Percentiles rank a stretch among this genome's conserved stretches.
Evolutionary conservation across 1,140 invertebrate species (phyloP).

Genomic region (Cecropterus lyciades): DNA sequence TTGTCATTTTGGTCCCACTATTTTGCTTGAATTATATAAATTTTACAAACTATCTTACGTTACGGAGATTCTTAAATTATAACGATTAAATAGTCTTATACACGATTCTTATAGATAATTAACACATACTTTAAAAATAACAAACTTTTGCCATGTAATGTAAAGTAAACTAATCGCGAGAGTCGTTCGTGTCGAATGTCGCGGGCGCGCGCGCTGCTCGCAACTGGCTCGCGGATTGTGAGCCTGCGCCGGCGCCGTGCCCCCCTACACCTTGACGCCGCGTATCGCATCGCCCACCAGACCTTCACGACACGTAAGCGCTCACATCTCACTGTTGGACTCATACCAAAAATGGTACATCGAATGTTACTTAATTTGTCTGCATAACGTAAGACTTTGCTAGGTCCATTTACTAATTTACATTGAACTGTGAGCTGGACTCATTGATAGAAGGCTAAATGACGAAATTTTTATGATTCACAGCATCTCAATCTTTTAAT

Average conservation of each 20-base stretch:
- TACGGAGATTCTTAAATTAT: conserved; percentile 70
- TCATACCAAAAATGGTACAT: conserved; percentile 77
- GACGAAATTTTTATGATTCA: conserved; percentile 22
- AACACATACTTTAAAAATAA: conserved; percentile 68
- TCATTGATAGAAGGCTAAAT: conserved; percentile 19
- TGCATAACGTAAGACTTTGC: conserved; percentile 32
- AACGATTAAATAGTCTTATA: conserved; percentile 69
- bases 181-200: conserved; percentile 80
- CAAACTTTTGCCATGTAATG: conserved; percentile 72
- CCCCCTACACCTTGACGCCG: conserved; percentile 65
- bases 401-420: conserved; percentile 35
- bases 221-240: conserved; percentile 75
- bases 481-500: not conserved
- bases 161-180: conserved; percentile 68
- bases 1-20: conserved; percentile 78
- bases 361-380: conserved; percentile 62
- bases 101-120: conserved; percentile 47
- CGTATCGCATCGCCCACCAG: conserved; percentile 63
- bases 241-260: conserved; percentile 45
- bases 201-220: conserved; percentile 72
- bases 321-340: conserved; percentile 71
- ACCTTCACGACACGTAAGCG: conserved; percentile 81
- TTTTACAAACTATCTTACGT: conserved; percentile 49
- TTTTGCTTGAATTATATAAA: conserved; percentile 45
- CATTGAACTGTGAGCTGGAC: conserved; percentile 8